Evolutionary conservation across 2,888 invertebrate genomes (phyloP).

Genomic region (Caenorhabditis sp.): DNA sequence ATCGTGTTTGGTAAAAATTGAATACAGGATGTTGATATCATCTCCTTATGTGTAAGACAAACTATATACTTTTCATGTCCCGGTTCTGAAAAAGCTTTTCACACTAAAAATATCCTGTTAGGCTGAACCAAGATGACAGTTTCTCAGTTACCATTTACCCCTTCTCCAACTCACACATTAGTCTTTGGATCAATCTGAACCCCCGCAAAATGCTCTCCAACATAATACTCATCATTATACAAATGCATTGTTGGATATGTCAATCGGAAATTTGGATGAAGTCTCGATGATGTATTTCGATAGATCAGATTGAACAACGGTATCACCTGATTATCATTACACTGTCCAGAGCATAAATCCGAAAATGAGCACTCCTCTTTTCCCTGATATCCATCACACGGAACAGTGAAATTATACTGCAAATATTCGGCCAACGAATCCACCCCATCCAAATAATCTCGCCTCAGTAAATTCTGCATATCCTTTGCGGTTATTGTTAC

Average conservation of each 20-base stretch:
- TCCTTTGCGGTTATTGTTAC: conserved; percentile 59
- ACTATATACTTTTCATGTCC: too few relatives aligned
- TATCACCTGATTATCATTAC: conserved; percentile 62
- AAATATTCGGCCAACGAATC: conserved; percentile 52
- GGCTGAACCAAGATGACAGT: not conserved
- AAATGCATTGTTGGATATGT: conserved; percentile 65
- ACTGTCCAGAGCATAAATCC: conserved; percentile 56
- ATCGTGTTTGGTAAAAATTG: too few relatives aligned
- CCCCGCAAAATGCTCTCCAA: conserved; percentile 64
- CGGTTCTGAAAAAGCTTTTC: too few relatives aligned
- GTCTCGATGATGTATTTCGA: conserved; percentile 53
- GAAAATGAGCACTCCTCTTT: conserved; percentile 49
- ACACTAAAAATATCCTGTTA: too few relatives aligned
- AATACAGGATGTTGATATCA: too few relatives aligned
- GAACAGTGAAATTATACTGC: conserved; percentile 59
- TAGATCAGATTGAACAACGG: conserved; percentile 62
- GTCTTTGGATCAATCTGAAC: conserved; percentile 57
- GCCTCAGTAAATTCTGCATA: conserved; percentile 52
- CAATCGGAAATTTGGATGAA: conserved; percentile 62
- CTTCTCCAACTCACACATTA: conserved; percentile 42
- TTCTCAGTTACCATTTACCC: too few relatives aligned
- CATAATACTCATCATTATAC: conserved; percentile 66
- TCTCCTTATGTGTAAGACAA: too few relatives aligned
- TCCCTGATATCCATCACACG: conserved; percentile 39
- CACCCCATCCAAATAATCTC: conserved; percentile 55